Base-by-base conservation (phyloP, 2,888 invertebrate genomes). In the Rapana venosa region DNA sequence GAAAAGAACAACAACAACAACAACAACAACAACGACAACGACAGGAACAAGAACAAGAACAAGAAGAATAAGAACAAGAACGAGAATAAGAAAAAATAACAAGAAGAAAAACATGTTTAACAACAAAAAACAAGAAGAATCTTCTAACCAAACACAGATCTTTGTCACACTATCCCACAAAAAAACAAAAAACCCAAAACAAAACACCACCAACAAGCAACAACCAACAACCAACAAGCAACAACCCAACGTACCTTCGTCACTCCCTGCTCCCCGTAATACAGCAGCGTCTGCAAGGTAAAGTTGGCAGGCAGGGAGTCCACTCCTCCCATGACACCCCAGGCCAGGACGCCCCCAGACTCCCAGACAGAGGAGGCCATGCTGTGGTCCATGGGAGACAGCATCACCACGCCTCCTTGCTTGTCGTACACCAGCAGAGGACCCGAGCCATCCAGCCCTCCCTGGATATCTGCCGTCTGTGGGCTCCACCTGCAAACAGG, bases 271-370 rank as follows among this genome's bases (percentile, higher is more conserved):
- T 87, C 56, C 8, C 90, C 91, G 86, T 93, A 93, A 79, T 92
- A 93, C n/a, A 94, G 90, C 8, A 95, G 91, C 17, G 93, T 94
- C 85, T 91, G 91, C n/a, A 92, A 91, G 4, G 90, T 90, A 88
- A 93, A 93, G 0, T 91, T 91, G 5, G 88, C 70, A 20, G 93
- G 93, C 8, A 94, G 87, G 66, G 89, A 56, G 36, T 93, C 92
- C 20, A 94, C 93, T 0, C 93, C 94, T 74, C 95, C 94, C 94
- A 94, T 94, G 0, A 94, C 91, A 20, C 95, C 95, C 93, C 93
- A 94, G 56, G 90, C 89, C 58, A 92, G 20, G 22, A 47, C 90
- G 90, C 11, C 91, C 35, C 35, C 89, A 22, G 90, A 81, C 79
- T 22, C 47, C 90, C 88, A 90, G 74, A 91, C 70, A 17, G 91